Percentiles rank a stretch among this genome's conserved stretches.
Conservation (phyloP, 2,888 invertebrate species). For the Eupithecia dodoneata region DNA sequence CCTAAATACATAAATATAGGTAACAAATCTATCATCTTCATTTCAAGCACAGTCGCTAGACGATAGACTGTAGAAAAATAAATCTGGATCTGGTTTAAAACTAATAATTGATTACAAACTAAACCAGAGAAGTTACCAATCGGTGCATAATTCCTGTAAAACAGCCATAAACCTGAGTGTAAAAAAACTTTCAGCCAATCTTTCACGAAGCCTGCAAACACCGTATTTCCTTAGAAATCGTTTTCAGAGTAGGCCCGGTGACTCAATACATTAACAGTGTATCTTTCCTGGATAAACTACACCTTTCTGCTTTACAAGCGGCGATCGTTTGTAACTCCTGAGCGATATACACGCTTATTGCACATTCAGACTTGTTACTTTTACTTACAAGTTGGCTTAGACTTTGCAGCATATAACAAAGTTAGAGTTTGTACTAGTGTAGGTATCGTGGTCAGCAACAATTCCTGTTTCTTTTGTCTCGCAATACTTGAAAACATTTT, state of each 20-base stretch:
- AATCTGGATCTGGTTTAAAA: neutral
- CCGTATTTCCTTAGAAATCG: neutral
- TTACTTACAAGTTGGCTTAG: neutral
- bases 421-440: neutral
- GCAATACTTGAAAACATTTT: too few species aligned
- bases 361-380: neutral
- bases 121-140: neutral
- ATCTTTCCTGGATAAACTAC: constrained; percentile 40
- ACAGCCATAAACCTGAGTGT: neutral
- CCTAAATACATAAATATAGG: neutral
- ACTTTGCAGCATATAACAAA: neutral
- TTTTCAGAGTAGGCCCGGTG: constrained; percentile 33
- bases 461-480: neutral
- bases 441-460: neutral
- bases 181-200: neutral
- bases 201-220: neutral
- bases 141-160: neutral
- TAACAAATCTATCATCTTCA: neutral
- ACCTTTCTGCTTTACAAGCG: constrained; percentile 40
- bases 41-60: neutral
- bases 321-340: constrained; percentile 34
- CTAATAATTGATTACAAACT: neutral
- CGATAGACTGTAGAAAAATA: neutral
- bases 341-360: constrained; percentile 27
- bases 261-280: constrained; percentile 39